A percentile compares a stretch with the other conserved stretches of the same genome.
Evolutionary conservation across 2,113 vertebrate genomes (phyloP).

Genomic region (Phoxinus phoxinus): DNA sequence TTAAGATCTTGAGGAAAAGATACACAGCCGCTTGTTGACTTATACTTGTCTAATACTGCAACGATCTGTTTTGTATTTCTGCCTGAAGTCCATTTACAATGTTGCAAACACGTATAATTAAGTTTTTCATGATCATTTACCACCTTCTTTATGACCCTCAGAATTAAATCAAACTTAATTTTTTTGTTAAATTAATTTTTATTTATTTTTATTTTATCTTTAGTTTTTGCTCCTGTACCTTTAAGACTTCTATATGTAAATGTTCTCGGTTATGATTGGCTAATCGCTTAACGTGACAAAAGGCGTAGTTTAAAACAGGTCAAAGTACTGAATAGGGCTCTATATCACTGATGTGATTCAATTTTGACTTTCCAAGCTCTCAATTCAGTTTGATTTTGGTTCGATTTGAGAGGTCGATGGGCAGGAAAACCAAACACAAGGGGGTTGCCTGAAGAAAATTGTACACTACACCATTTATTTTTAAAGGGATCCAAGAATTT

Average conservation of each 20-base stretch:
- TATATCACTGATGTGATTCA: background rate
- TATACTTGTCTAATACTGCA: background rate
- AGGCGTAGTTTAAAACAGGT: background rate
- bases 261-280: background rate
- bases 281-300: background rate
- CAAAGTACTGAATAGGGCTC: background rate
- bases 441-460: background rate
- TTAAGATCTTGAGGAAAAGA: background rate
- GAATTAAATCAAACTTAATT: background rate
- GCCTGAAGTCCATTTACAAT: background rate
- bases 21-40: background rate
- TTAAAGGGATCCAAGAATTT: background rate
- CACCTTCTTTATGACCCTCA: background rate
- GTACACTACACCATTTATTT: background rate
- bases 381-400: background rate
- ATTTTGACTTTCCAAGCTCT: background rate
- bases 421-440: background rate
- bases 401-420: background rate
- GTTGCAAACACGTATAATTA: background rate
- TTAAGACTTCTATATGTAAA: background rate
- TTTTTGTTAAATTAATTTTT: too few species aligned
- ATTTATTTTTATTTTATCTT: too few species aligned
- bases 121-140: background rate
- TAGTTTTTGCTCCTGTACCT: too few species aligned
- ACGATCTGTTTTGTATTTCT: background rate